Base-by-base conservation (phyloP, 2,113 vertebrate genomes). In the Alethe castanea region DNA sequence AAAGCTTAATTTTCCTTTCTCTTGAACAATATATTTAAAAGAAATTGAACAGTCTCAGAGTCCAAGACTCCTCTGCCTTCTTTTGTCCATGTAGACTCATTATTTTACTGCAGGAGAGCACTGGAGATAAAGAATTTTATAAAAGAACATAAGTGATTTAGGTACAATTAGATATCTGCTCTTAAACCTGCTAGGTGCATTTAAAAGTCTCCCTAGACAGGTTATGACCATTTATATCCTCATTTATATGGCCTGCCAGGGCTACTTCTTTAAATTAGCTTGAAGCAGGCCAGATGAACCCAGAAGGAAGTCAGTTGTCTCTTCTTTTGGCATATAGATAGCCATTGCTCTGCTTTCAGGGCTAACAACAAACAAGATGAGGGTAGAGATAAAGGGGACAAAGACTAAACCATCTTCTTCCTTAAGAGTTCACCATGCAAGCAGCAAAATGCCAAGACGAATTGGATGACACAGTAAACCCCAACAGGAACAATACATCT, bases 231-330 rank as follows among this genome's bases (percentile, higher is more conserved):
- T 86, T 94, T 96, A 94, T 81, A 83, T 64, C 52, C 69, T 88
- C 56, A 88, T 94, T 94, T 96, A 95, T 96, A 78, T 19, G 60
- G 60, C 67, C 94, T 97, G 95, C 95, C 95, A 97, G 48, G 48
- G 76, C 52, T 83, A 44, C 82, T 97, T 94, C 71, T 96, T 95
- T 88, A 92, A 96, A 96, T 96, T 96, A 95, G 94, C 69, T 96
- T 96, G 95, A 97, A 94, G 71, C 28, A 92, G 67, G 79, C 93
- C 95, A 88, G 81, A 94, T 73, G 82, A 77, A 81, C 64, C 42
- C 65, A 59, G 70, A 79, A 73, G 91, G 91, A 69, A 91, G 82
- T 86, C 65, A 52, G 79, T 88, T 74, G 66, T 90, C 92, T 95
- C 93, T 90, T 74, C 66, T 94, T 96, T 82, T 78, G 85, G 50